Conservation (phyloP, 2,113 vertebrate genomes). For the Semnornis frantzii region DNA sequence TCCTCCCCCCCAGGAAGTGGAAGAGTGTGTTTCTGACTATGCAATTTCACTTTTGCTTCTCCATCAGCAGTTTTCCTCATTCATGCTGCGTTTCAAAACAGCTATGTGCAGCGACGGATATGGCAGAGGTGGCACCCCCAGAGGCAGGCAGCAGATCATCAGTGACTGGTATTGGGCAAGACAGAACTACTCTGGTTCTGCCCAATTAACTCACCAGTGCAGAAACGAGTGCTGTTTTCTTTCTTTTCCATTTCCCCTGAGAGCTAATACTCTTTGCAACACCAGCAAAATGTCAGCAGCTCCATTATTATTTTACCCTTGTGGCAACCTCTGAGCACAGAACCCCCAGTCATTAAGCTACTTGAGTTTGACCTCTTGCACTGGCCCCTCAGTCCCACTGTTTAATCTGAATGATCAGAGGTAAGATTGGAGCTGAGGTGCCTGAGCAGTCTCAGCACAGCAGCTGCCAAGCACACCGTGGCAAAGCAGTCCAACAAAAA, state of each 20-base stretch:
- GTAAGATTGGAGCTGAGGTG: not conserved
- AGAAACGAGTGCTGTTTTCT: not conserved
- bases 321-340: not conserved
- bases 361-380: not conserved
- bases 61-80: not conserved
- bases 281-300: not conserved
- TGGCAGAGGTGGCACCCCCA: not conserved
- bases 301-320: not conserved
- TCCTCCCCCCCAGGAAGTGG: not conserved
- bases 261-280: not conserved
- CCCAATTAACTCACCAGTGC: not conserved
- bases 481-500: not conserved
- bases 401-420: not conserved
- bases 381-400: not conserved
- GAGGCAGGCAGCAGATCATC: not conserved
- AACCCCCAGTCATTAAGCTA: not conserved
- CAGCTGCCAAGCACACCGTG: not conserved
- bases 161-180: not conserved
- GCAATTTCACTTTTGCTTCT: not conserved
- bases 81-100: not conserved
- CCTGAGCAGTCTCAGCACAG: not conserved
- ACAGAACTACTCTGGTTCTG: not conserved
- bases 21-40: not conserved
- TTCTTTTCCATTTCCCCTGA: not conserved
- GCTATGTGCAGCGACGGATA: rapidly evolving